Evolutionary conservation across 2,797 vertebrate species (phyloP).

Genomic region (Tangara arthus): DNA sequence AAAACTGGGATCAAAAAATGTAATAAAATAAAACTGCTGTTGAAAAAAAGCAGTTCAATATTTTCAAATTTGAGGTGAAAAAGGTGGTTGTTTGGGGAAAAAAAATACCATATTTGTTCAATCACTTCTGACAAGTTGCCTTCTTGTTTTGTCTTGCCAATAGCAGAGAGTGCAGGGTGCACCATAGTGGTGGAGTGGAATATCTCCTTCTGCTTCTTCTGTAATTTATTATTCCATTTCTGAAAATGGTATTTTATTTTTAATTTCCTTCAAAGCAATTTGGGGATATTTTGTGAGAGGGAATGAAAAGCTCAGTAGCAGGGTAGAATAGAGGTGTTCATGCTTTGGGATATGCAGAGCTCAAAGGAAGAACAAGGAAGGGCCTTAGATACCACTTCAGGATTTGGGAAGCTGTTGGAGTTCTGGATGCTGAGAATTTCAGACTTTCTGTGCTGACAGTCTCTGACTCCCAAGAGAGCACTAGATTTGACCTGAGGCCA

Average conservation of each 20-base stretch:
- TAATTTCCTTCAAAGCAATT: not conserved
- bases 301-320: not conserved
- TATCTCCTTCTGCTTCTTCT: not conserved
- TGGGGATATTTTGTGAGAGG: not conserved
- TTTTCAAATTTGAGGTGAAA: not conserved
- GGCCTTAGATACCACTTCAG: fast-evolving
- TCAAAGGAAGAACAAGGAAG: not conserved
- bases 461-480: not conserved
- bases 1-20: not conserved
- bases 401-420: not conserved
- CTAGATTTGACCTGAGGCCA: too few relatives aligned
- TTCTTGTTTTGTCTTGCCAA: not conserved
- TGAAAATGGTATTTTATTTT: not conserved
- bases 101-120: not conserved
- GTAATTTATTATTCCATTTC: not conserved
- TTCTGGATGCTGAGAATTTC: not conserved
- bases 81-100: fast-evolving
- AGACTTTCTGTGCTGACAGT: not conserved
- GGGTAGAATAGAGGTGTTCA: not conserved
- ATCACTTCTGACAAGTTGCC: not conserved
- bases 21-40: not conserved
- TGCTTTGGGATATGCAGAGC: not conserved
- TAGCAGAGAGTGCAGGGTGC: not conserved
- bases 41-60: not conserved
- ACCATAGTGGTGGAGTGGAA: not conserved